Evolutionary conservation across 2,888 invertebrate genomes (phyloP).

Genomic region (Mongoloraphidia duomilia): DNA sequence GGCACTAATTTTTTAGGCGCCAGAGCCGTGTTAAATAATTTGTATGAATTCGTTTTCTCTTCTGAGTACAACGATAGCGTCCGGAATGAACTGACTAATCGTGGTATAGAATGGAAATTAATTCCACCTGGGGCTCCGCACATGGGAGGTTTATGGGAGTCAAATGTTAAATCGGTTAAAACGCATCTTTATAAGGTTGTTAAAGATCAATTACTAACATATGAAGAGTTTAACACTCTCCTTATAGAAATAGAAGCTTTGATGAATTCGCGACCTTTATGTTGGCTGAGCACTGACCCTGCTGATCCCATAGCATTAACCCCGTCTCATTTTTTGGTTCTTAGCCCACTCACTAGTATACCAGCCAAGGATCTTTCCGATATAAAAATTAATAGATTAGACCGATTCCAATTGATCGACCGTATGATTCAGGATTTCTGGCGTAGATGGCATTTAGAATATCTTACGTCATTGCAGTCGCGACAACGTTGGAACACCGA

Average conservation of each 20-base stretch:
- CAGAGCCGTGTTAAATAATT: background rate
- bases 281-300: constrained; percentile 4
- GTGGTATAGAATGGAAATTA: background rate
- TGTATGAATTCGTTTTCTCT: background rate
- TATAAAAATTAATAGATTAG: background rate
- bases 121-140: background rate
- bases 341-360: constrained; percentile 3
- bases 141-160: background rate
- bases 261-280: constrained; percentile 1
- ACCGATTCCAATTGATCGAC: background rate
- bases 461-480: background rate
- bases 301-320: constrained; percentile 5
- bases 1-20: background rate
- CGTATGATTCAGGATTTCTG: background rate
- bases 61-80: background rate
- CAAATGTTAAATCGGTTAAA: background rate
- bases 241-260: background rate
- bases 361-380: background rate
- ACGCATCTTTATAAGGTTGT: background rate
- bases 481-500: background rate
- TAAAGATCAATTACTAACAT: background rate
- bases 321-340: constrained; percentile 6
- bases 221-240: background rate
- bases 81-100: background rate
- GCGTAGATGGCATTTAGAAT: constrained; percentile 2